Base-by-base conservation (phyloP, 2,113 vertebrate species). In the Apaloderma vittatum region DNA sequence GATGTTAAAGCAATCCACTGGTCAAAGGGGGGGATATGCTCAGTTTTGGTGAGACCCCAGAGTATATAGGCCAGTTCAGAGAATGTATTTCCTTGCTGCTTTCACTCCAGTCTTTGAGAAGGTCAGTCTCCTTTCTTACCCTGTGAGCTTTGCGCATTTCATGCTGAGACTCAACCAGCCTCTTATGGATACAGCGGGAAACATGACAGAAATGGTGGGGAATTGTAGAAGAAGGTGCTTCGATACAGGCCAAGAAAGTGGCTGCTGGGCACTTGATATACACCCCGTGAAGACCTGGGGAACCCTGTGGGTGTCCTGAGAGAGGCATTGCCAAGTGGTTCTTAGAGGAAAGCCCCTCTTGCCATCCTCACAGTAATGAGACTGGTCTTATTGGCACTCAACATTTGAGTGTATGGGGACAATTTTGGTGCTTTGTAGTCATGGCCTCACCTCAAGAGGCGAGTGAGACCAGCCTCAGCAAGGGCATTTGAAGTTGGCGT, bases 401-500 rank as follows among this genome's bases (percentile, higher is more conserved):
- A 6, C 1, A 1, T 75, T 46, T 58, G 57, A 43, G n/a, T 26
- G 26, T 9, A 9, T 0, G 1, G 19, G 29, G 21, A 10, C n/a
- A 54, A 4, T 37, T 30, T 75, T 48, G 5, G 51, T 71, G 61
- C 55, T 63, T 74, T 74, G 55, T 36, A 70, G 29, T 34, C 59
- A 30, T 6, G 29, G 27, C 8, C 32, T 63, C 4, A 6, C 36
- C 15, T 70, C 74, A 75, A 75, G 51, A 80, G 30, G 15, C 54
- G 22, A 36, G 34, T 17, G 32, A 45, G 48, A 36, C 55, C 34
- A 57, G 11, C 43, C 24, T 40, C n/a, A 55, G 58, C 12, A 61
- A 24, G 6, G 16, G 37, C 34, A 37, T 70, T 59, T 34, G 37
- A 65, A 74, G 36, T 45, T 59, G 15, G 9, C 43, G 4, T 54